Percentiles rank a stretch among this genome's conserved stretches.
These are phyloP conservation scores for Acanthosepion pharaonis DNA, from an alignment of 2,888 invertebrate genomes.

Conservation along the genomic window DNA sequence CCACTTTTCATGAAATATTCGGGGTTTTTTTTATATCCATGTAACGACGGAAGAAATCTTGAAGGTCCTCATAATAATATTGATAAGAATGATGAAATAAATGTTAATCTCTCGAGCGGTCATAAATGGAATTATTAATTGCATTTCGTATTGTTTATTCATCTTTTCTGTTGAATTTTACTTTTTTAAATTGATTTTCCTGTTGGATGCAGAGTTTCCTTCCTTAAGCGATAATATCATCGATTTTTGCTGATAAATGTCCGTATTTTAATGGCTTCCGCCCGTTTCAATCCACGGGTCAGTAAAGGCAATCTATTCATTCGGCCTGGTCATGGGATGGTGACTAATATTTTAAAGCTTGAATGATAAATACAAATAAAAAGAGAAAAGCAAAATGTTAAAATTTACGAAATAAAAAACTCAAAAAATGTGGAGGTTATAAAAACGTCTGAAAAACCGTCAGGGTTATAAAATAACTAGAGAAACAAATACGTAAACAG, in stretches of 20 bases:
- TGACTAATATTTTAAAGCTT: background rate
- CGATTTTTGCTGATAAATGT: background rate
- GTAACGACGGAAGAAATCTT: background rate
- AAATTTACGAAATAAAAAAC: background rate
- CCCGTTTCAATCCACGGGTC: conserved; percentile 25
- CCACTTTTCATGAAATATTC: background rate
- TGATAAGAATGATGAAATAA: background rate
- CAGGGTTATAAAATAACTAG: background rate
- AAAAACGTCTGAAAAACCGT: background rate
- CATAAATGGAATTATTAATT: conserved; percentile 9
- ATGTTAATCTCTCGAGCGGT: background rate
- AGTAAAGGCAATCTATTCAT: conserved; percentile 33
- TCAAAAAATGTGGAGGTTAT: background rate
- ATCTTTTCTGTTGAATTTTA: background rate
- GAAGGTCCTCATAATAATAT: background rate
- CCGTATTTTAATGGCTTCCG: background rate
- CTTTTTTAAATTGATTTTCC: background rate
- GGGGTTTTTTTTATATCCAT: background rate
- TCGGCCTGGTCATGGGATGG: conserved; percentile 16
- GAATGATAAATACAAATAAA: background rate
- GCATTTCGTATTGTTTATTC: background rate
- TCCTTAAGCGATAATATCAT: background rate
- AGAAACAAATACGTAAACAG: background rate
- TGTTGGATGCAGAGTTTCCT: background rate
- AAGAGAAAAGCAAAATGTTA: background rate